Conservation (phyloP, 2,797 vertebrate genomes). For the Nothura maculosa region DNA sequence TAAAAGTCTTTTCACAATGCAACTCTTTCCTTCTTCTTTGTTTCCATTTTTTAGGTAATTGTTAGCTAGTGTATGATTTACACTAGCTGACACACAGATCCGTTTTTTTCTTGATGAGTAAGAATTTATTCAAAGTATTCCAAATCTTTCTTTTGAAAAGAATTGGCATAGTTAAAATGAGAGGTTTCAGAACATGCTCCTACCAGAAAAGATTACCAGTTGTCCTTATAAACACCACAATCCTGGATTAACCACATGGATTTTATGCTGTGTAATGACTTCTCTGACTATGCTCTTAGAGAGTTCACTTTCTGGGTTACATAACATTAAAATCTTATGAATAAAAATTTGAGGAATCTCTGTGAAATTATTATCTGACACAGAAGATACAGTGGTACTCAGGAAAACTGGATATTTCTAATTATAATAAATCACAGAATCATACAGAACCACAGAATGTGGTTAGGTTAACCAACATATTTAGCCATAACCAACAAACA, state of each 20-base stretch:
- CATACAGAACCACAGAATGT: too few species aligned
- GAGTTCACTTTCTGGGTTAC: neutral
- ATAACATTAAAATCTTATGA: neutral
- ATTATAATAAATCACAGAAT: neutral
- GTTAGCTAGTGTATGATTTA: neutral
- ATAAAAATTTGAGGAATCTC: neutral
- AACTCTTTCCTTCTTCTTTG: neutral
- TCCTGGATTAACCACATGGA: rapidly evolving
- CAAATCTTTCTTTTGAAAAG: neutral
- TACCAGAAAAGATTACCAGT: neutral
- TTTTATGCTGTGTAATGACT: neutral
- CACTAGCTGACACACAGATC: neutral
- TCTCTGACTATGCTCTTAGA: neutral
- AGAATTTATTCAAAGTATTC: neutral
- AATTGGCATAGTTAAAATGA: neutral
- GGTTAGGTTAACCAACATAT: neutral
- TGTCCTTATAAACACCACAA: neutral
- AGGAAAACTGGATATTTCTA: neutral
- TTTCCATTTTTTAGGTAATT: neutral
- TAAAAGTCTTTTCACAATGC: neutral
- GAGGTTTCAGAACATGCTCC: neutral
- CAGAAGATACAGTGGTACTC: neutral
- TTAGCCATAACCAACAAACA: neutral
- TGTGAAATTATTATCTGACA: neutral
- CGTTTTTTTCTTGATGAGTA: neutral